Evolutionary conservation across 2,113 vertebrate genomes (phyloP).

Genomic region (Ariopsis seemanni): DNA sequence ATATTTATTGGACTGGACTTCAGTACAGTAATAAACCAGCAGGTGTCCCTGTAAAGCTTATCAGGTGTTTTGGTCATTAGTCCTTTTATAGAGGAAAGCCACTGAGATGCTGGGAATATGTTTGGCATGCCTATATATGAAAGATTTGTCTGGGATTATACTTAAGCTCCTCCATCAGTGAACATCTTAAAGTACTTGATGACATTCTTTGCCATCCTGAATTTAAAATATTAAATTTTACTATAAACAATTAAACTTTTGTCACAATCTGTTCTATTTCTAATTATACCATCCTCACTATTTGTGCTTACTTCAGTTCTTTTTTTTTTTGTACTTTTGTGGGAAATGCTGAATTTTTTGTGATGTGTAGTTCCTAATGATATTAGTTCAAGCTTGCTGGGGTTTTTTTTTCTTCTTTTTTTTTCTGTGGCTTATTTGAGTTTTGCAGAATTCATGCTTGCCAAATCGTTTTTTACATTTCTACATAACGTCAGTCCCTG

Average conservation of each 20-base stretch:
- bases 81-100: neutral
- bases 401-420: neutral
- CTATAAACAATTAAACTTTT: conserved; percentile 30
- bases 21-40: conserved; percentile 3
- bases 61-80: conserved; percentile 2
- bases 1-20: neutral
- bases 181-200: neutral
- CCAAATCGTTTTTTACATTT: conserved; percentile 33
- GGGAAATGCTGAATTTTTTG: neutral
- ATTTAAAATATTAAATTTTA: neutral
- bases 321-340: neutral
- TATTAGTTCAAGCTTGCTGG: conserved; percentile 6
- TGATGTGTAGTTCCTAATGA: neutral
- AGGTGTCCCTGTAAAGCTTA: conserved; percentile 16
- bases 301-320: neutral
- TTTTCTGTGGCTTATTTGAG: neutral
- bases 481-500: conserved; percentile 45
- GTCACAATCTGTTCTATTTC: conserved; percentile 2
- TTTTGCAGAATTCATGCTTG: neutral
- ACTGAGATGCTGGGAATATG: neutral
- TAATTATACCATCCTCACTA: neutral
- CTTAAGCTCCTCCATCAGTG: neutral
- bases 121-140: neutral
- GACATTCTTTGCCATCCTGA: neutral
- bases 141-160: neutral